These are phyloP conservation scores for Ephestia elutella DNA, from an alignment of 1,140 invertebrate species.

Conservation along the genomic window DNA sequence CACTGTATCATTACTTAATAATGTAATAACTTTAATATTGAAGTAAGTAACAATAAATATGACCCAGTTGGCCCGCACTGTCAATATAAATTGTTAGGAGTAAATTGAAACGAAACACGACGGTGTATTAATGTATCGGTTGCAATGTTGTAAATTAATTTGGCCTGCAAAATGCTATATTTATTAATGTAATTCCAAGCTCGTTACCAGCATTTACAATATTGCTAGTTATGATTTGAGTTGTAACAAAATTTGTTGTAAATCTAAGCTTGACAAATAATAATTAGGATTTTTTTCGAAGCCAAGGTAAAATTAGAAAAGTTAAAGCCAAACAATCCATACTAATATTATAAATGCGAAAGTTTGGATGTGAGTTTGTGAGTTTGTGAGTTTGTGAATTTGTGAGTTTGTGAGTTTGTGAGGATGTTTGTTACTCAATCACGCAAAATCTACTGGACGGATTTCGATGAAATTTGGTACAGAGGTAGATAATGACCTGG, in stretches of 20 bases:
- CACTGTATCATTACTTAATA: neutral
- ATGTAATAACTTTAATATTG: constrained; percentile 1
- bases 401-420: too few species aligned
- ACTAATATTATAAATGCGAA: too few species aligned
- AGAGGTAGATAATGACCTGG: too few species aligned
- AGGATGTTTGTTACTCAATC: too few species aligned
- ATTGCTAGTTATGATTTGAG: neutral
- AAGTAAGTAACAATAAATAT: neutral
- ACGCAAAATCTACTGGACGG: too few species aligned
- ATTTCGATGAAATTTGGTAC: too few species aligned
- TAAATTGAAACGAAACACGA: constrained; percentile 1
- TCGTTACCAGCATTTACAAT: neutral
- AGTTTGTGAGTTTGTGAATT: too few species aligned
- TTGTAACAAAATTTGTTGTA: neutral
- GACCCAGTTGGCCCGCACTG: neutral
- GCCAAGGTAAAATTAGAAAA: too few species aligned
- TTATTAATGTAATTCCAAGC: neutral
- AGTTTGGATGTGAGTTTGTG: too few species aligned
- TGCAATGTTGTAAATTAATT: neutral
- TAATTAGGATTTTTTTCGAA: too few species aligned
- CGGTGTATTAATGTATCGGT: neutral
- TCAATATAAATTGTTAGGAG: constrained; percentile 3
- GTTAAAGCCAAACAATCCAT: too few species aligned
- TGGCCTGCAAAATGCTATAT: neutral
- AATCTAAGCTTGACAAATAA: too few species aligned